phyloP scores from a whole-genome alignment of 2,888 invertebrate genomes.

The Ctena decussata region DNA sequence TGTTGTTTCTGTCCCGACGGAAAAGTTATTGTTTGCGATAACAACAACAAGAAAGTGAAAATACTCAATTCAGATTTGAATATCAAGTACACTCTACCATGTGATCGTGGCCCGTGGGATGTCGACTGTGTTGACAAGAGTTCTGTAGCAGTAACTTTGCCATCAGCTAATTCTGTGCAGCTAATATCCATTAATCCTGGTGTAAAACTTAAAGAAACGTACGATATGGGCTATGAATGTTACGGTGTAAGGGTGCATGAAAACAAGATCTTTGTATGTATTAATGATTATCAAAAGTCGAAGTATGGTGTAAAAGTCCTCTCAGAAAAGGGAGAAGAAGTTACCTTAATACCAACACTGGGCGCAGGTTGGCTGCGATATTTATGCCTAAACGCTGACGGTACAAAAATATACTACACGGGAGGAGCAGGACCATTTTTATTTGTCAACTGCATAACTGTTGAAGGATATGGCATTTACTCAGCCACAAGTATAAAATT shows the following conservation, averaged over 20 bases:
- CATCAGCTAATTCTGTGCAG: neutral
- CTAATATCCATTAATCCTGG: neutral
- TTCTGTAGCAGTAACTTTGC: neutral
- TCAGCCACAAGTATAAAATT: neutral
- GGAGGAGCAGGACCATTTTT: neutral
- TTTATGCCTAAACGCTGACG: neutral
- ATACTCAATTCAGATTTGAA: neutral
- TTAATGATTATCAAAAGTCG: too few species aligned
- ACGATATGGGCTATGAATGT: neutral
- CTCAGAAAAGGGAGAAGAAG: neutral
- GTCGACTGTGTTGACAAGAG: neutral
- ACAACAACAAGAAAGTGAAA: neutral
- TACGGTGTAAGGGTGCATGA: neutral
- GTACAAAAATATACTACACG: neutral
- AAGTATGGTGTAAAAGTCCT: neutral
- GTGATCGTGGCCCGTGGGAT: neutral
- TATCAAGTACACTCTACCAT: neutral
- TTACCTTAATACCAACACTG: neutral
- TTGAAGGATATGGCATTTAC: neutral
- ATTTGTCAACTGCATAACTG: too few species aligned
- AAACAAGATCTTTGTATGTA: neutral
- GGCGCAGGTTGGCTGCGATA: neutral
- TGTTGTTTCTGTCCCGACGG: neutral
- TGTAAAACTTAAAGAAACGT: neutral
- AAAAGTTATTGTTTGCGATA: neutral